phyloP scores from a whole-genome alignment of 2,888 invertebrate species.

The Tethea ocularis region DNA sequence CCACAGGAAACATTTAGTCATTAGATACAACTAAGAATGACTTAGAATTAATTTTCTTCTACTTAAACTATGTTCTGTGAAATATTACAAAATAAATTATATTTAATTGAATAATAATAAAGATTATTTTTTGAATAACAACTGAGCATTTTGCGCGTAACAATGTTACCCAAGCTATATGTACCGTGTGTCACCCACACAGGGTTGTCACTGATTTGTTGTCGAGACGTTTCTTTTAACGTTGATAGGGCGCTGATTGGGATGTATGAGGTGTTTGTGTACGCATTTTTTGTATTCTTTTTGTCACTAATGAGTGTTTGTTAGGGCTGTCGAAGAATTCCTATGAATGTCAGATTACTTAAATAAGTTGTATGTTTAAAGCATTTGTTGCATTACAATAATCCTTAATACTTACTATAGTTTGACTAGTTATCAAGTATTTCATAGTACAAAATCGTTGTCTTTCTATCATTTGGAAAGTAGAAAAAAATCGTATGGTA shows the following conservation, averaged over 20 bases:
- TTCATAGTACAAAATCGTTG: too few relatives aligned
- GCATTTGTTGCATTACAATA: neutral
- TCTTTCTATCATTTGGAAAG: too few relatives aligned
- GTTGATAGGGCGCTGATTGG: slow-evolving; percentile 75
- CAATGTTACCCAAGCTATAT: slow-evolving; percentile 15
- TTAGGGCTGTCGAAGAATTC: slow-evolving; percentile 50
- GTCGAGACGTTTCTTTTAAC: slow-evolving; percentile 75
- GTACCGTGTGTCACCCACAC: slow-evolving; percentile 40
- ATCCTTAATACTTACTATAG: too few relatives aligned
- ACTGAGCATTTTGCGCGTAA: neutral
- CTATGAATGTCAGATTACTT: slow-evolving; percentile 6
- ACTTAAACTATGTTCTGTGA: too few relatives aligned
- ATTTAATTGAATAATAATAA: neutral
- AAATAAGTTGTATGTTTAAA: neutral
- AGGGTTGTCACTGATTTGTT: slow-evolving; percentile 79
- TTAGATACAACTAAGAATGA: neutral
- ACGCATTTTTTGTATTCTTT: slow-evolving; percentile 60
- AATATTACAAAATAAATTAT: too few relatives aligned
- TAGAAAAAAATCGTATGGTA: too few relatives aligned
- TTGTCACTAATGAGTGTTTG: slow-evolving; percentile 69
- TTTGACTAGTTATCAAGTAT: too few relatives aligned
- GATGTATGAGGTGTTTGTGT: slow-evolving; percentile 69
- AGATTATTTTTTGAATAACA: neutral
- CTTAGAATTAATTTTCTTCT: neutral
- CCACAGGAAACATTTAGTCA: too few relatives aligned